Evolutionary conservation across 2,888 invertebrate species (phyloP), one percentile per base, ranked within the genome.

Genomic region (Spilarctia lutea): DNA sequence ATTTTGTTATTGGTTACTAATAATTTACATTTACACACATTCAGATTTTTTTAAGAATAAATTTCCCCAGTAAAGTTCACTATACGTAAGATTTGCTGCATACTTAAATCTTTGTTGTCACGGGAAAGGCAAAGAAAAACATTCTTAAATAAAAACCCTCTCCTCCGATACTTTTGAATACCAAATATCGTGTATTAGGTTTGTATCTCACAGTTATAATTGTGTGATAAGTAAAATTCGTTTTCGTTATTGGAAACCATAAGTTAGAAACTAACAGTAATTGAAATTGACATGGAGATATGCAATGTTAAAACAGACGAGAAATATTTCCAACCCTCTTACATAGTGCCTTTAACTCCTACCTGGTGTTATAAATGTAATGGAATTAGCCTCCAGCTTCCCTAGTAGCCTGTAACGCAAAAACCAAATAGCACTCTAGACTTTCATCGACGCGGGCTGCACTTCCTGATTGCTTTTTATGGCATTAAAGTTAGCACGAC

Each of bases 391-490:
- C 18, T 20, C 6, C 4, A 48, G 48, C 27, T 27, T 63, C 60
- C 27, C 16, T 3, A 27, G 60, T 45, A 68, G 18, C 39, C 27
- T 20, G 20, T 71, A 65, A 70, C 56, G 48, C 65, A 75, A 71
- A 75, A 65, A 73, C 11, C 63, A 74, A 35, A 65, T 42, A 70
- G 56, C 74, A 30, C 52, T 74, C 68, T 56, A 7, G 39, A 75
- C 45, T 70, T 67, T 16, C 67, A 65, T 75, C 73, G 42, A 71
- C 30, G 67, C 71, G n/a, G 79, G 72, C 80, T 83, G 78, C 75
- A 72, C 74, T 83, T 75, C 30, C 68, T 82, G 87, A 88, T 85
- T 86, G 81, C 85, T 83, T 84, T 81, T 84, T 84, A 86, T 83
- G 79, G 82, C 75, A 81, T 88, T 87, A 75, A 86, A 88, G 79